Conservation (phyloP, 2,113 vertebrate genomes). For the Centropus bengalensis region DNA sequence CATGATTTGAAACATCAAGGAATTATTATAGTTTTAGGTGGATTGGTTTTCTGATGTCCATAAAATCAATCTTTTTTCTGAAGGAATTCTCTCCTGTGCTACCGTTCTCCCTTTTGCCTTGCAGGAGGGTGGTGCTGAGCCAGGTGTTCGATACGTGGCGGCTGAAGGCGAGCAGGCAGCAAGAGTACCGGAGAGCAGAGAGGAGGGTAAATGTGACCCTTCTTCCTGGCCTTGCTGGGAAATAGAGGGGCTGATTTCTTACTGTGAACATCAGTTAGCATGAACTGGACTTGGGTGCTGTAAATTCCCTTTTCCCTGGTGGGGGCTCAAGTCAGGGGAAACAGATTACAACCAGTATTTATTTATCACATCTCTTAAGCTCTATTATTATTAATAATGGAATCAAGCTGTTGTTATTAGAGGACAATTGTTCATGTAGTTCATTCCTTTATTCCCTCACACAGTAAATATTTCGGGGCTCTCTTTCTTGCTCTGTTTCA, state of each 20-base stretch:
- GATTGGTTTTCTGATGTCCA: not conserved
- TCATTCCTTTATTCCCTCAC: not conserved
- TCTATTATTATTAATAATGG: not conserved
- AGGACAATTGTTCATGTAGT: not conserved
- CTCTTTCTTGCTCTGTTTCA: not conserved
- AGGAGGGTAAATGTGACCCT: constrained; percentile 73
- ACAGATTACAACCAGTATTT: not conserved
- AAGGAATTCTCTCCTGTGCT: not conserved
- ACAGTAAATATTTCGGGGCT: not conserved
- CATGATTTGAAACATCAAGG: not conserved
- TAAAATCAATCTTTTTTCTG: not conserved
- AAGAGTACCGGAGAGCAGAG: constrained; percentile 77
- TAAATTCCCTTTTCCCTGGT: not conserved
- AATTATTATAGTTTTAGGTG: not conserved
- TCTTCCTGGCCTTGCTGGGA: not conserved
- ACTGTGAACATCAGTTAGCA: not conserved
- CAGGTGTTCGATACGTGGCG: constrained; percentile 83
- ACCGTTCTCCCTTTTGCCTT: not conserved
- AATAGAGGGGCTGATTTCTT: not conserved
- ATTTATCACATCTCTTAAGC: not conserved
- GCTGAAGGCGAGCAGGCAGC: constrained; percentile 65
- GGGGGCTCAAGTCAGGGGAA: not conserved
- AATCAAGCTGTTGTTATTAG: not conserved
- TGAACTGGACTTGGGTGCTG: not conserved
- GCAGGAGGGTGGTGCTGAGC: constrained; percentile 68